Base-by-base conservation (phyloP, 92 coral and sea anemone species). In the Hydrozoanthus gracilis region DNA sequence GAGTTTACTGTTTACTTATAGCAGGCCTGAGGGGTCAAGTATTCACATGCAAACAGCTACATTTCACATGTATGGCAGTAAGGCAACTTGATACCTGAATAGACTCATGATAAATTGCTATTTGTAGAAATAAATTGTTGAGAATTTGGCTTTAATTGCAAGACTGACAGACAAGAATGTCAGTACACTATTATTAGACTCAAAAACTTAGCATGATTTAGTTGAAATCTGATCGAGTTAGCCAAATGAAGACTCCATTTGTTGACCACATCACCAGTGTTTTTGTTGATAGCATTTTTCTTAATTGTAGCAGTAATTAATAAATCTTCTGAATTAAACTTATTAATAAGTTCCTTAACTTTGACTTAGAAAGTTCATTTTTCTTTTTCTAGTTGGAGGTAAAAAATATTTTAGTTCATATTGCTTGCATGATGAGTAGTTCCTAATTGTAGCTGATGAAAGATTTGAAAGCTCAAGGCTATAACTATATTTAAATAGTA, bases 21-120 rank as follows among this genome's bases (percentile, higher is more conserved):
- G 8, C 17, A 47, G 73, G 39, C 39, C 73, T n/a, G n/a, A 47
- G 55, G 74, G 85, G 74, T 77, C 82, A 77, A 77, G 69, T 56
- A 77, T 5, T 66, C 27, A 4, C 44, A 8, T 4, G 11, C 5
- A 8, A 3, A 47, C 11, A 35, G 18, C 12, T 47, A 47, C 17
- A 65, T 80, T 80, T 64, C 82, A 27, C 56, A 64, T 79, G 46
- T 15, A 16, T 4, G 1, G 3, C 44, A 16, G 39, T 66, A 17
- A 12, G 70, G 83, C 83, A 44, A 78, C 46, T 65, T 64, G 48
- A 80, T 17, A 80, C 62, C 14, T 64, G 62, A 80, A 48, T 80
- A 80, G 60, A 65, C 74, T 15, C 51, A 10, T 64, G 73, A 79
- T 80, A 46, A 62, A 65, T 80, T 3, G 15, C 60, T 80, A 65